Percentiles rank a stretch among this genome's conserved stretches.
Conservation (phyloP, 2,888 invertebrate genomes). For the Notocelia uddmanniana region DNA sequence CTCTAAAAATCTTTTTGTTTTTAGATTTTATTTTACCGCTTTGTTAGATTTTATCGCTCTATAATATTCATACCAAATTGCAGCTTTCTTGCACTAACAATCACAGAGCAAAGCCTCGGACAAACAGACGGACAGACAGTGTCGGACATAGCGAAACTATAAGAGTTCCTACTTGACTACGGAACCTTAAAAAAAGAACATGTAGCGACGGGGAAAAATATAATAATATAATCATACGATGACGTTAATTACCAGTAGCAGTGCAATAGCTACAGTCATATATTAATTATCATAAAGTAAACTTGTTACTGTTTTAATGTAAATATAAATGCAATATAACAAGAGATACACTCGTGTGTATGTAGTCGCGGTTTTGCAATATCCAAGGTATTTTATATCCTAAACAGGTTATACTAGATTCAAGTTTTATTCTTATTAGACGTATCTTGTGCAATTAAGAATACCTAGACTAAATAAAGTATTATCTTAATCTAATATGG, state of each 20-base stretch:
- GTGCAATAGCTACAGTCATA: neutral
- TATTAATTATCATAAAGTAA: neutral
- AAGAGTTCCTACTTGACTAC: too few species aligned
- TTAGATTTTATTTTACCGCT: too few species aligned
- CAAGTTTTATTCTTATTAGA: conserved; percentile 30
- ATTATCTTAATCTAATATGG: conserved; percentile 24
- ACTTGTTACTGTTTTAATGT: neutral
- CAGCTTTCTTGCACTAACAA: too few species aligned
- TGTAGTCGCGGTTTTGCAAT: conserved; percentile 3
- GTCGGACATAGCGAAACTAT: too few species aligned
- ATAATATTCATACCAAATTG: too few species aligned
- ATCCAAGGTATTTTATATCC: conserved; percentile 23
- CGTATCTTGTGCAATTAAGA: conserved; percentile 19
- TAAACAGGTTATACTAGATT: conserved; percentile 27
- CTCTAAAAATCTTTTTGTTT: too few species aligned
- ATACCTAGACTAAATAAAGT: conserved; percentile 30
- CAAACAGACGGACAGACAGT: too few species aligned
- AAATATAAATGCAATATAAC: conserved; percentile 2
- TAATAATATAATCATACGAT: neutral
- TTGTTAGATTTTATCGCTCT: too few species aligned
- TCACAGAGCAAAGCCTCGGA: too few species aligned
- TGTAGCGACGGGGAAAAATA: neutral
- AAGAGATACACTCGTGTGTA: neutral
- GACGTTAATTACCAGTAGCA: neutral
- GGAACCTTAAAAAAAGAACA: neutral